Base-by-base conservation (phyloP, 2,797 vertebrate genomes). In the Acipenser oxyrinchus region DNA sequence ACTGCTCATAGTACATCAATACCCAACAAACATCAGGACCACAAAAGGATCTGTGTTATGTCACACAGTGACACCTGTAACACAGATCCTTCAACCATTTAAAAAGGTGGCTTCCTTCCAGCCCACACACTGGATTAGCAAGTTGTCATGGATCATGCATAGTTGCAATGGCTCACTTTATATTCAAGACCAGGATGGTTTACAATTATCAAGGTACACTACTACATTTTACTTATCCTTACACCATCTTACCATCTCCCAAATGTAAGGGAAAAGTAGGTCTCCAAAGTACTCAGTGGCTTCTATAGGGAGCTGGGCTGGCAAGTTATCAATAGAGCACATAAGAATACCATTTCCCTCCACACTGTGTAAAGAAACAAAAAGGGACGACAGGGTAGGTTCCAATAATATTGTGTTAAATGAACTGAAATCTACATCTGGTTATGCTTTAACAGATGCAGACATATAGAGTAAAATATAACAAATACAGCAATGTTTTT, bases 241-340 rank as follows among this genome's bases (percentile, higher is more conserved):
- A 18, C 15, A 18, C 15, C 15, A 18, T 69, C 94, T 94, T 90
- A 99, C 97, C 96, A 99, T 98, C 87, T 99, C 96, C 88, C 94
- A 94, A 68, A 99, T 86, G 73, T 95, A 99, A 0, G 95, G 94
- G 73, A 94, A 93, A 72, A 99, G 92, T 66, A 93, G 82, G 77
- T 96, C 96, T 18, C 97, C 97, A 71, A 99, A 99, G 77, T 93
- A 98, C 72, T 99, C 95, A 0, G 96, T 98, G 68, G 97, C 92
- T 80, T 98, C 97, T 59, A 97, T 93, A 8, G 97, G 97, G 53
- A 99, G 93, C 80, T 99, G 96, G 63, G 97, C 95, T 0, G 97
- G 97, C 59, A 99, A 81, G 83, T 98, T 98, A 79, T 99, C 96
- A 64, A 98, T 99, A 74, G 97, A 98, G 81, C 97, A 99, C 94